Base-by-base conservation (phyloP, 1,140 invertebrate species). In the Ceratoteleas bidentatus region DNA sequence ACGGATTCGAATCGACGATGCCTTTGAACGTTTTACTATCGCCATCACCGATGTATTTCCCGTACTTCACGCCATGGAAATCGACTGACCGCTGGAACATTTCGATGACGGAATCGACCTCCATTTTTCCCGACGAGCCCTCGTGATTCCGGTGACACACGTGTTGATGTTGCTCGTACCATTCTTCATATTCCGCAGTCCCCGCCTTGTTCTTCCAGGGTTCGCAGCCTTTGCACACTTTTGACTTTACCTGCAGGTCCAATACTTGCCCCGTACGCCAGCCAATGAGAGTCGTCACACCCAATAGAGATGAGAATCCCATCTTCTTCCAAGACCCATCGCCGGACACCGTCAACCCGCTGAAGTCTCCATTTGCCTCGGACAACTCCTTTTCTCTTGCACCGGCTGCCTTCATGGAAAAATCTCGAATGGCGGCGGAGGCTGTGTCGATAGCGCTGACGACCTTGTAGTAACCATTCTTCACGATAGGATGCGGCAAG, bases 101-200 rank as follows among this genome's bases (percentile, higher is more conserved):
- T 10, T 65, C 50, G 24, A 40, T 15, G 11, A 65, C 40, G 14
- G 36, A 43, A 47, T n/a, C 36, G n/a, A 70, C 56, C 50, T 69
- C 40, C 40, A 61, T 61, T 52, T 45, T 43, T 15, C 68, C 56
- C 16, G 56, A 52, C 13, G 40, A 24, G n/a, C 64, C 40, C 14
- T 56, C 53, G 53, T 68, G 53, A 14, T 68, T 68, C 10, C 15
- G 45, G 6, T 24, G 24, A 43, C 64, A 57, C 36, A 38, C 38
- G 45, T 56, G 16, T 60, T 9, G 16, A 40, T 62, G 58, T 47
- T 49, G 33, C 36, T 43, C 33, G 5, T 64, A 15, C 65, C 38
- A 57, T 52, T 43, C 58, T 43, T 14, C 14, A 33, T 52, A 65
- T 36, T 66, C 50, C 36, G 50, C 34, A 43, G 38, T 66, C 36